phyloP scores from a whole-genome alignment of 2,113 vertebrate species.

The Corythornis vintsioides region DNA sequence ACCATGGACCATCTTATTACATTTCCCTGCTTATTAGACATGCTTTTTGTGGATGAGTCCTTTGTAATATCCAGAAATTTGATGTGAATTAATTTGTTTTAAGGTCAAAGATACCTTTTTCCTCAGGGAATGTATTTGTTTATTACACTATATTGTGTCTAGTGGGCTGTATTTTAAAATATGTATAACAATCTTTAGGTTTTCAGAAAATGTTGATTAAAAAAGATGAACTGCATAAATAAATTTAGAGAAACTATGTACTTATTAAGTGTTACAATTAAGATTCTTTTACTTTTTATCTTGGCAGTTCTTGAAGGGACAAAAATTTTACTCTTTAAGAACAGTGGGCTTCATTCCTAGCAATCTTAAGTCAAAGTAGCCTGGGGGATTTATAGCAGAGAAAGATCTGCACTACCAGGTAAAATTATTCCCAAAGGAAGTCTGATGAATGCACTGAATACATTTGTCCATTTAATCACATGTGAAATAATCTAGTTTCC shows the following conservation, averaged over 20 bases:
- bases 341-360: not conserved
- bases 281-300: not conserved
- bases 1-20: not conserved
- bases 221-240: not conserved
- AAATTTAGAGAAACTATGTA: not conserved
- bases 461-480: slow-evolving; percentile 16
- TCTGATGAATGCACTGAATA: not conserved
- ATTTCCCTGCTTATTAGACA: not conserved
- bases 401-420: not conserved
- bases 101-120: not conserved
- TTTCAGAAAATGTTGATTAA: not conserved
- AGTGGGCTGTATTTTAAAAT: not conserved
- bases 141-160: not conserved
- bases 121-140: not conserved
- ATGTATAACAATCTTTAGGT: not conserved
- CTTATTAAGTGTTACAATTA: not conserved
- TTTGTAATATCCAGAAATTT: not conserved
- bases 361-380: not conserved
- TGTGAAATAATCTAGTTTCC: not conserved
- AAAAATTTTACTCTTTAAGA: not conserved
- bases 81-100: not conserved
- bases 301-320: not conserved
- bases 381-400: not conserved
- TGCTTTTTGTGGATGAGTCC: not conserved
- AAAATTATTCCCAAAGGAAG: slow-evolving; percentile 39